Evolutionary conservation across 1,140 invertebrate genomes (phyloP).

Genomic region (Sinella curviseta): DNA sequence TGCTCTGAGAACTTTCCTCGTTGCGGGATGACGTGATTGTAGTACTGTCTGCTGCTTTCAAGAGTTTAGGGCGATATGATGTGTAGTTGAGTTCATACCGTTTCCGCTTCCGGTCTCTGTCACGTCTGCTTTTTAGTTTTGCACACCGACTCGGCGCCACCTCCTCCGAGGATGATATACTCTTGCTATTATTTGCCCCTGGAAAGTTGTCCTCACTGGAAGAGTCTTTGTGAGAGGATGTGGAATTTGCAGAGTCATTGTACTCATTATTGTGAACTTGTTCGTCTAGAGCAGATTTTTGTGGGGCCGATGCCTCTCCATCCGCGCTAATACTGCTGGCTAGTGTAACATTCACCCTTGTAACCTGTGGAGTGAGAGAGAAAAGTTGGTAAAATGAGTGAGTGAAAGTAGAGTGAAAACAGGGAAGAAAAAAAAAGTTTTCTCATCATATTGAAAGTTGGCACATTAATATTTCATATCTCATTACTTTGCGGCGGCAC

Average conservation of each 20-base stretch:
- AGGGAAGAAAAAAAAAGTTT: background rate
- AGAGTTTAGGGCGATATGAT: conserved; percentile 30
- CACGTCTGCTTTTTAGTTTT: conserved; percentile 37
- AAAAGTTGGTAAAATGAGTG: background rate
- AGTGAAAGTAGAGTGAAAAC: background rate
- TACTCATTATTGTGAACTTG: background rate
- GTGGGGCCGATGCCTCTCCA: background rate
- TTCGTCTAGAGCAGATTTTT: background rate
- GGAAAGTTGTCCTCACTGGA: conserved; percentile 30
- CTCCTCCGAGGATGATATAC: conserved; percentile 1
- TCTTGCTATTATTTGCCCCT: background rate
- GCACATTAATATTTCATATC: background rate
- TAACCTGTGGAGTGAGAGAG: background rate
- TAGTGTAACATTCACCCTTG: conserved; percentile 5
- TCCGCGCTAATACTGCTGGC: background rate
- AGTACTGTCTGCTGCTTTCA: background rate
- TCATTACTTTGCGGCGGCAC: conserved; percentile 21
- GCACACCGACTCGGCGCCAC: background rate
- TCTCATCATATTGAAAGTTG: too few species aligned
- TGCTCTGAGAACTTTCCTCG: too few species aligned
- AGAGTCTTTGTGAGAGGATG: conserved; percentile 38
- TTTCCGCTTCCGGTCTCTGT: conserved; percentile 33
- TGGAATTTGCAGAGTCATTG: conserved; percentile 33
- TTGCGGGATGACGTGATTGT: too few species aligned
- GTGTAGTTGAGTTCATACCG: conserved; percentile 29